Evolutionary conservation across 2,888 invertebrate species (phyloP).

Genomic region (Drosophila austrosaltans): DNA sequence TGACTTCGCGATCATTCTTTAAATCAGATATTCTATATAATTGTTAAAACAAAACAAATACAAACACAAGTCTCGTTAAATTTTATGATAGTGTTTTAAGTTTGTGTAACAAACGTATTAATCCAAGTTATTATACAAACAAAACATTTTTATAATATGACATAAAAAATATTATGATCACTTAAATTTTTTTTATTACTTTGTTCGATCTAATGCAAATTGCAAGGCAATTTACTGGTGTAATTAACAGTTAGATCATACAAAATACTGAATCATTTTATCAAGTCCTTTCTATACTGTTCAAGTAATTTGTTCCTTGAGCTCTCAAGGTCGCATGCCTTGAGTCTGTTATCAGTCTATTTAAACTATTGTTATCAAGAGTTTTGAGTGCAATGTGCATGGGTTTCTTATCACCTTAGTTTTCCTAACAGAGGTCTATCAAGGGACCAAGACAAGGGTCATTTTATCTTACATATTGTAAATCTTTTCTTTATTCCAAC

Average conservation of each 20-base stretch:
- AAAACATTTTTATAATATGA: no score
- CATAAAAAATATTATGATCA: background rate
- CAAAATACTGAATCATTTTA: background rate
- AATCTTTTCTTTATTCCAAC: no score
- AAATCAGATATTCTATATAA: no score
- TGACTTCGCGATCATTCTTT: background rate
- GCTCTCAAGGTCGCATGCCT: background rate
- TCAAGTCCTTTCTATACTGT: background rate
- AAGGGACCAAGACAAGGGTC: background rate
- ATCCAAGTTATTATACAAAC: no score
- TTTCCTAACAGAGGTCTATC: background rate
- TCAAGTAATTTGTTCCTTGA: no score
- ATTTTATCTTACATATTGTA: conserved; percentile 27
- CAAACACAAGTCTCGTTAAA: no score
- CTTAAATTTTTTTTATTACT: background rate
- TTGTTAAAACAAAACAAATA: no score
- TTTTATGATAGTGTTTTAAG: no score
- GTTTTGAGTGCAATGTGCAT: background rate
- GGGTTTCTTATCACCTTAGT: background rate
- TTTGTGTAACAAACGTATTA: no score
- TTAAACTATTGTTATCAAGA: background rate
- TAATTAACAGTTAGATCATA: background rate
- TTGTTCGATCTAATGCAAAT: background rate
- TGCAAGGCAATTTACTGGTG: background rate
- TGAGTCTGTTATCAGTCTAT: background rate